Base-by-base conservation (phyloP, 2,113 vertebrate species). In the Haemorhous mexicanus region DNA sequence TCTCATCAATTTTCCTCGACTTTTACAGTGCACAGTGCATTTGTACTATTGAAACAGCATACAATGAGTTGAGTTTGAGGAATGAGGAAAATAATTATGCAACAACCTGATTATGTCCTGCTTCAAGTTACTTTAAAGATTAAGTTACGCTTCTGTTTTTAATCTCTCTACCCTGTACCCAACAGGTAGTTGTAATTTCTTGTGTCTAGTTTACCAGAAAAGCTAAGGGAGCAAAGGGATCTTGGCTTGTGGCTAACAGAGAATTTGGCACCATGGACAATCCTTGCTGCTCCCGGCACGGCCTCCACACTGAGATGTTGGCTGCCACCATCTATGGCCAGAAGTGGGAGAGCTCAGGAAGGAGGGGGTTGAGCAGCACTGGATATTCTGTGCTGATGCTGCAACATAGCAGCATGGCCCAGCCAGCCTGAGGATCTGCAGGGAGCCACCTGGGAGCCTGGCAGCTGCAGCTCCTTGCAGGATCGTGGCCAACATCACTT, bases 1-100 rank as follows among this genome's bases (percentile, higher is more conserved):
- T 90, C 30, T 33, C 12, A 16, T 39, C 19, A 58, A 79, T 63
- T 47, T 81, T 41, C 58, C 23, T 69, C 1, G 4, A 26, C 49
- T 78, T 85, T 81, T 77, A 44, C 50, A 84, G 50, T 21, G n/a
- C 44, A 37, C 32, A 37, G 41, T 6, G 41, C 23, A 28, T 61
- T 35, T 55, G 28, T 49, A 44, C 39, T 50, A 77, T 16, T 87
- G 90, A 88, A 94, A 70, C 28, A 88, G 70, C 33, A 89, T 19
- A 84, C 43, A 89, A 69, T 22, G 55, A 86, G 10, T 21, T 93
- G 62, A n/a, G 24, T 82, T 92, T 70, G 83, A 97, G 89, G 95
- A 97, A 95, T 55, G 89, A 96, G 87, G 94, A 88, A 95, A 93
- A 75, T 28, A 93, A 84, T 96, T 94, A 80, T 12, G 52, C 79